phyloP scores from a whole-genome alignment of 2,888 invertebrate species.

The Ennomos fuscantarius region DNA sequence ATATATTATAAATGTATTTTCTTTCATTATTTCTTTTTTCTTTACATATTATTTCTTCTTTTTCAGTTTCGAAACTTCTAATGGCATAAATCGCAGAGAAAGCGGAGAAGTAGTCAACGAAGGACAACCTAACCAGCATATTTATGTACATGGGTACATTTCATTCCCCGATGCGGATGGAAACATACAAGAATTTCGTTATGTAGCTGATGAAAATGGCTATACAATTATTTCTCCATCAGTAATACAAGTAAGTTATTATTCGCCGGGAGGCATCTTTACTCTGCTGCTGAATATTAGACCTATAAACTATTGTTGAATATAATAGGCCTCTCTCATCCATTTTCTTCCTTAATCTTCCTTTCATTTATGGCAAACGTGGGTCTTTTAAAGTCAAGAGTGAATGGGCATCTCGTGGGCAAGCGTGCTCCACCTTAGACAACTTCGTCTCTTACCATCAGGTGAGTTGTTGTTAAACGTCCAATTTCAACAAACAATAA shows the following conservation, averaged over 20 bases:
- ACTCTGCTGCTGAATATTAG: background rate
- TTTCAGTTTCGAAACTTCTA: slow-evolving; percentile 34
- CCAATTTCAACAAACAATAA: too few relatives aligned
- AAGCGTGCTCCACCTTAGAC: too few relatives aligned
- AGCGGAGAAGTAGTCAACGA: slow-evolving; percentile 28
- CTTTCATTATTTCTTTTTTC: too few relatives aligned
- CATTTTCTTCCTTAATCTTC: too few relatives aligned
- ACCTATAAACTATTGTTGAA: too few relatives aligned
- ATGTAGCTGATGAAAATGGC: slow-evolving; percentile 42
- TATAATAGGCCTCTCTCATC: too few relatives aligned
- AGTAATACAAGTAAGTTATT: slow-evolving; percentile 18
- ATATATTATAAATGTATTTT: too few relatives aligned
- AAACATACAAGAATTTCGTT: slow-evolving; percentile 28
- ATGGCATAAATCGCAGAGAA: slow-evolving; percentile 34
- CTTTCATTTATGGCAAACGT: too few relatives aligned
- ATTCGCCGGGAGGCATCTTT: background rate
- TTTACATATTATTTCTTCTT: slow-evolving; percentile 1
- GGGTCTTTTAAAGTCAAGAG: too few relatives aligned
- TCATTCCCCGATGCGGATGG: slow-evolving; percentile 37
- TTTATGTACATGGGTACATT: slow-evolving; percentile 34
- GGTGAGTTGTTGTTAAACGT: too few relatives aligned
- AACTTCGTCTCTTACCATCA: too few relatives aligned
- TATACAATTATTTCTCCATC: slow-evolving; percentile 31
- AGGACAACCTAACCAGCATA: slow-evolving; percentile 27
- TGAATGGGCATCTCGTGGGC: too few relatives aligned